Evolutionary conservation across 2,113 vertebrate species (phyloP).

Genomic region (Leucoraja erinaceus): DNA sequence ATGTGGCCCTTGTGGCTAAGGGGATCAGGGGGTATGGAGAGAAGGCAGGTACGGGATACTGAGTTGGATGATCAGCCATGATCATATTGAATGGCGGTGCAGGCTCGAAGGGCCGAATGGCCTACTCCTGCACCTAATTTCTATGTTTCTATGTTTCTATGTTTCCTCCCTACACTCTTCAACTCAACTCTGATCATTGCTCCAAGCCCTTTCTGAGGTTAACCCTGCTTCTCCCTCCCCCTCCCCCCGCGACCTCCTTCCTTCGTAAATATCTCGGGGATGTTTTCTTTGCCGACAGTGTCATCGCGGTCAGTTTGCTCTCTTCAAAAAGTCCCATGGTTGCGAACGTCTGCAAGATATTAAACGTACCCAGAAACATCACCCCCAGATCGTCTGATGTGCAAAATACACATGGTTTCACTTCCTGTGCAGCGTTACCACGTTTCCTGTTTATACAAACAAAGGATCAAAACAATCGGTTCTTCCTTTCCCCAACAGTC

Average conservation of each 20-base stretch:
- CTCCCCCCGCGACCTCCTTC: too few species aligned
- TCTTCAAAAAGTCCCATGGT: not conserved
- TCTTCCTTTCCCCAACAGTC: not conserved
- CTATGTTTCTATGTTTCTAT: too few species aligned
- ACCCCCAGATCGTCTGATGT: not conserved
- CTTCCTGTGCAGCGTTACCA: not conserved
- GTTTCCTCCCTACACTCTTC: not conserved
- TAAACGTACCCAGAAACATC: slow-evolving; percentile 15
- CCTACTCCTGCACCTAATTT: too few species aligned
- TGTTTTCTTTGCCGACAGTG: not conserved
- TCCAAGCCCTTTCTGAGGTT: not conserved
- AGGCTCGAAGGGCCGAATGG: too few species aligned
- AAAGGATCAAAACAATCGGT: not conserved
- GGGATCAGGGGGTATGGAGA: too few species aligned
- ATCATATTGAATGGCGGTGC: too few species aligned
- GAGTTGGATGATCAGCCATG: too few species aligned
- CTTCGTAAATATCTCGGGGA: not conserved
- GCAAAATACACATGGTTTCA: not conserved
- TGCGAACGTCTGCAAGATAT: not conserved
- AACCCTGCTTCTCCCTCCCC: not conserved
- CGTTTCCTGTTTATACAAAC: slow-evolving; percentile 19
- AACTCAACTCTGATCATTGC: not conserved
- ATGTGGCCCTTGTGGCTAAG: too few species aligned
- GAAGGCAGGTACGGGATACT: too few species aligned
- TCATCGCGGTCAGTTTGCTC: not conserved